These are phyloP conservation scores for Operophtera brumata DNA, from an alignment of 2,888 invertebrate genomes.

Conservation along the genomic window DNA sequence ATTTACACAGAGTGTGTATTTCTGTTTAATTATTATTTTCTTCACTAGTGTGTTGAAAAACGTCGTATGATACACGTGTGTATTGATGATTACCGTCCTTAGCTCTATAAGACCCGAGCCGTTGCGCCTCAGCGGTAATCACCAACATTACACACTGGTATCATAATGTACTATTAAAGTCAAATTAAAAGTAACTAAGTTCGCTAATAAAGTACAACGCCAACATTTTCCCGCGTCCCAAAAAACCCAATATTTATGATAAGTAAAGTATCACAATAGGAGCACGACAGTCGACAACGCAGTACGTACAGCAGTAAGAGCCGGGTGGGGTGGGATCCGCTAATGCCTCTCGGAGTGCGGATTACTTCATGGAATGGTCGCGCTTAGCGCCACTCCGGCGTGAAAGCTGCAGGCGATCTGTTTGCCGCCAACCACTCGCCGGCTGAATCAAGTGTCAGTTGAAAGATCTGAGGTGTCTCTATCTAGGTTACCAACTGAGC, in stretches of 20 bases:
- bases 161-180: too few species aligned
- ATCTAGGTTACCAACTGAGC: constrained; percentile 13
- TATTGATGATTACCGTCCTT: too few species aligned
- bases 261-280: constrained; percentile 48
- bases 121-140: too few species aligned
- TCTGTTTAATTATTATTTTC: too few species aligned
- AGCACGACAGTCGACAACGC: constrained; percentile 59
- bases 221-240: background rate
- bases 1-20: too few species aligned
- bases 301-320: constrained; percentile 51
- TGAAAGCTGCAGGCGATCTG: constrained; percentile 67
- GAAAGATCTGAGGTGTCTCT: constrained; percentile 36
- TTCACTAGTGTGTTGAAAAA: too few species aligned
- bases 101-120: too few species aligned
- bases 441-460: constrained; percentile 54
- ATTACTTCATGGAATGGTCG: constrained; percentile 70
- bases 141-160: too few species aligned
- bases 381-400: constrained; percentile 63
- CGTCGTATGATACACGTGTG: too few species aligned
- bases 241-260: constrained; percentile 22
- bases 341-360: constrained; percentile 67
- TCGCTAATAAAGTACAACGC: too few species aligned
- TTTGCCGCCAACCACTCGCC: constrained; percentile 55
- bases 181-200: too few species aligned
- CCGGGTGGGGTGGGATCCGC: constrained; percentile 39